A percentile compares a stretch with the other conserved stretches of the same genome.
phyloP scores from a whole-genome alignment of 2,113 vertebrate species.

The Boulengeromyrus knoepffleri region DNA sequence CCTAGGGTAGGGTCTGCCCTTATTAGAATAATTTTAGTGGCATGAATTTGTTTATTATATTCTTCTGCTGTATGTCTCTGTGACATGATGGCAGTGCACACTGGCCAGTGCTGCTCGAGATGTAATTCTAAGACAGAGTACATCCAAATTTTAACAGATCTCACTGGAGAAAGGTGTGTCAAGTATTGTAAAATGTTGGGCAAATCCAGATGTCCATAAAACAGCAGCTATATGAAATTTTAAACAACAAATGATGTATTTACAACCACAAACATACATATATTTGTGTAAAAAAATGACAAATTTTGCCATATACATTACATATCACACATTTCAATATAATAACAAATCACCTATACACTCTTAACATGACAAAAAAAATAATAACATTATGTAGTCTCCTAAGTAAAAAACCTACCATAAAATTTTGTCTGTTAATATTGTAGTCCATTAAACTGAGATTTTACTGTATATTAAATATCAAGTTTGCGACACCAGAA shows the following conservation, averaged over 20 bases:
- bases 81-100: not conserved
- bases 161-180: not conserved
- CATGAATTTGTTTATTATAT: not conserved
- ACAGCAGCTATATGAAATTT: not conserved
- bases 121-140: not conserved
- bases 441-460: not conserved
- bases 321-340: not conserved
- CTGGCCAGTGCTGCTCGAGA: not conserved
- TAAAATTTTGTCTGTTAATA: not conserved
- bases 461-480: not conserved
- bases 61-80: not conserved
- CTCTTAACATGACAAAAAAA: not conserved
- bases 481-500: not conserved
- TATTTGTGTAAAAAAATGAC: not conserved
- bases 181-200: not conserved
- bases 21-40: not conserved
- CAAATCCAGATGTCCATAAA: not conserved
- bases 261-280: not conserved
- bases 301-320: not conserved
- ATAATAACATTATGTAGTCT: not conserved
- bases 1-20: not conserved
- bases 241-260: not conserved
- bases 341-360: not conserved
- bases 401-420: not conserved
- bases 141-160: not conserved